Conservation (phyloP, 2,888 invertebrate genomes). For the Tyria jacobaeae region DNA sequence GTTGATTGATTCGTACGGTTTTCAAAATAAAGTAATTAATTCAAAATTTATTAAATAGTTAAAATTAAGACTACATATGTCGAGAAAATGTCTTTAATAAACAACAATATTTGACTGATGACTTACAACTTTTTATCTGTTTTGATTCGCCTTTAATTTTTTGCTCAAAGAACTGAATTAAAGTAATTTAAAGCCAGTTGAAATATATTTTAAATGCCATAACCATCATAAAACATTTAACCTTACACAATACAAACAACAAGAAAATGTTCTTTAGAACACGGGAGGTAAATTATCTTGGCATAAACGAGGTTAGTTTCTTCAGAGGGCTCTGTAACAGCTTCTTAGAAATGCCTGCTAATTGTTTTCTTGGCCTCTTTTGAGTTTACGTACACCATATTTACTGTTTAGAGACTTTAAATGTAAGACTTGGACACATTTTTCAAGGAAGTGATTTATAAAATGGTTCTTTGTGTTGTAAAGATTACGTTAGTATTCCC, state of each 20-base stretch:
- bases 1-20: no score
- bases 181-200: not conserved
- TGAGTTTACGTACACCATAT: not conserved
- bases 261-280: constrained; percentile 27
- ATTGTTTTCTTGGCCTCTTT: not conserved
- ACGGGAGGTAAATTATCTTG: constrained; percentile 37
- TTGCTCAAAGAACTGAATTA: not conserved
- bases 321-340: constrained; percentile 13
- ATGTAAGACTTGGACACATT: not conserved
- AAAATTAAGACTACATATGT: no score
- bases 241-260: not conserved
- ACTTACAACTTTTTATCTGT: no score
- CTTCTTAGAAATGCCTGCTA: not conserved
- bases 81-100: no score
- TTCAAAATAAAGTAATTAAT: no score
- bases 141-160: not conserved
- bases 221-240: not conserved
- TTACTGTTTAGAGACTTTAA: not conserved
- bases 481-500: no score
- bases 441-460: no score
- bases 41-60: no score
- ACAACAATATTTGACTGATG: no score
- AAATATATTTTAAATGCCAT: not conserved
- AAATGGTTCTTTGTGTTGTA: no score
- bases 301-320: constrained; percentile 39